phyloP scores from a whole-genome alignment of 2,113 vertebrate genomes.

The Paramisgurnus dabryanus region DNA sequence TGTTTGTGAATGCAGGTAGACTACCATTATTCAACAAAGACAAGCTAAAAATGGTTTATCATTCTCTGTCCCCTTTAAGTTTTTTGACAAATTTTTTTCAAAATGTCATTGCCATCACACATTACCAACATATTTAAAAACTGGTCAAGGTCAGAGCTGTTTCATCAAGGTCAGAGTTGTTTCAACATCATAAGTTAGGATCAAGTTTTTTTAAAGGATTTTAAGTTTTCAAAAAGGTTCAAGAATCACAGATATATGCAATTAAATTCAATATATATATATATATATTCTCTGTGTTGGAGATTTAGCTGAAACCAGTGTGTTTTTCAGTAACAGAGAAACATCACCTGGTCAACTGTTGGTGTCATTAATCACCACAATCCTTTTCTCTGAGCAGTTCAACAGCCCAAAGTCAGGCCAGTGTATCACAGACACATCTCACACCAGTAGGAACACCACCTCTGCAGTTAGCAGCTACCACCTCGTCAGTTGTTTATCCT shows the following conservation, averaged over 20 bases:
- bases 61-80: too few relatives aligned
- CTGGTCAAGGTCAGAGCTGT: too few relatives aligned
- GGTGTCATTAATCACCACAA: conserved; percentile 29
- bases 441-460: conserved; percentile 5
- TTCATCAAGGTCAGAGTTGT: too few relatives aligned
- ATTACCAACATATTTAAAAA: too few relatives aligned
- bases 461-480: conserved; percentile 18
- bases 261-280: background rate
- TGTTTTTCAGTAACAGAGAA: background rate
- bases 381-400: background rate
- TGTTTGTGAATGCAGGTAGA: too few relatives aligned
- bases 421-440: conserved; percentile 7
- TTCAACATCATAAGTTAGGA: too few relatives aligned
- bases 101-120: too few relatives aligned
- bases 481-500: background rate
- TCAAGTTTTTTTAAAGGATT: too few relatives aligned
- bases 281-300: background rate
- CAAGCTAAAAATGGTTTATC: too few relatives aligned
- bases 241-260: background rate
- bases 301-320: background rate
- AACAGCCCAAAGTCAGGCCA: background rate
- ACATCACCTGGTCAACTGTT: conserved; percentile 27
- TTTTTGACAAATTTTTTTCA: too few relatives aligned
- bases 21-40: too few relatives aligned
- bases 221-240: too few relatives aligned